Evolutionary conservation across 2,113 vertebrate genomes (phyloP).

Genomic region (Cynocephalus volans): DNA sequence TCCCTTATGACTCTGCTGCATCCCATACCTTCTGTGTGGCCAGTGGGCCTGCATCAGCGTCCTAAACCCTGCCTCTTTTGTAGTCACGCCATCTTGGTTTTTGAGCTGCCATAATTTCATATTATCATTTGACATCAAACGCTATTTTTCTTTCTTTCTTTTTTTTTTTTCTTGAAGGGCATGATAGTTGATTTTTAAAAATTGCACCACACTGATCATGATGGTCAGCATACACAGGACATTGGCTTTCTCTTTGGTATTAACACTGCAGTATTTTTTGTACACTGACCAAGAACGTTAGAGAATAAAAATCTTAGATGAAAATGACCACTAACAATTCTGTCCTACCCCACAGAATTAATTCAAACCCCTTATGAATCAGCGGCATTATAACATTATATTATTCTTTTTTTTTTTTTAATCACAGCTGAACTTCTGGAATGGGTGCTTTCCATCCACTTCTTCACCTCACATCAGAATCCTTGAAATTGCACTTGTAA

Average conservation of each 20-base stretch:
- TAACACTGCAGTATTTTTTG: no score
- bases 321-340: no score
- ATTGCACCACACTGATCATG: no score
- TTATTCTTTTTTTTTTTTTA: neutral
- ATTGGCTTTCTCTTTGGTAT: no score
- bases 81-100: neutral
- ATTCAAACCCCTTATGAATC: no score
- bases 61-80: neutral
- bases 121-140: neutral
- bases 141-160: neutral
- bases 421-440: neutral
- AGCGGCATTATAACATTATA: no score
- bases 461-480: neutral
- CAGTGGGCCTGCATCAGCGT: neutral
- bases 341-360: no score
- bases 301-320: no score
- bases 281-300: no score
- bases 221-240: no score
- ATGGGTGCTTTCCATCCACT: neutral
- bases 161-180: no score
- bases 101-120: neutral
- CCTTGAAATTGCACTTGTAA: neutral
- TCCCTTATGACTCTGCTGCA: neutral
- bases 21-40: neutral
- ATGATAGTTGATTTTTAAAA: no score